phyloP scores from a whole-genome alignment of 1,140 invertebrate genomes.

The Drosophila miranda region DNA sequence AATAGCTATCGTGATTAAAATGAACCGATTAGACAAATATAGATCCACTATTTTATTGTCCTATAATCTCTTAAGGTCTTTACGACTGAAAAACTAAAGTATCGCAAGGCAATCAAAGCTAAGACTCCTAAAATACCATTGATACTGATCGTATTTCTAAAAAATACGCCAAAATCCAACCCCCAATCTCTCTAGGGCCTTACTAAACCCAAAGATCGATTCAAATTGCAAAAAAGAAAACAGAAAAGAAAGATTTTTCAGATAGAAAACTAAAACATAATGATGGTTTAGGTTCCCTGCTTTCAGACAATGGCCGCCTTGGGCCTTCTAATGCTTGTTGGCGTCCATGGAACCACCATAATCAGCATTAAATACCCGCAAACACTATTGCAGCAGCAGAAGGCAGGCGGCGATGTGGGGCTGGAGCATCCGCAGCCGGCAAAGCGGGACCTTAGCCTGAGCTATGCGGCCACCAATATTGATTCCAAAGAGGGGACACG shows the following conservation, averaged over 20 bases:
- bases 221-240: background rate
- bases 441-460: conserved; percentile 74
- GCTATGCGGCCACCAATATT: conserved; percentile 80
- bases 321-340: conserved; percentile 61
- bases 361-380: conserved; percentile 73
- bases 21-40: too few relatives aligned
- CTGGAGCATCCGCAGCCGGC: conserved; percentile 49
- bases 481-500: conserved; percentile 81
- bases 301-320: conserved; percentile 59
- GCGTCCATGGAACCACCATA: conserved; percentile 67
- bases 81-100: too few relatives aligned
- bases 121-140: too few relatives aligned
- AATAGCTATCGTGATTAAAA: too few relatives aligned
- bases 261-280: background rate
- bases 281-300: conserved; percentile 7
- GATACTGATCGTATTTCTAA: too few relatives aligned
- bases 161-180: too few relatives aligned
- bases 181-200: conserved; percentile 16
- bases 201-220: conserved; percentile 53
- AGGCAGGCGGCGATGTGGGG: conserved; percentile 9
- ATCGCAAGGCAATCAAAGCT: too few relatives aligned
- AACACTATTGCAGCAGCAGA: conserved; percentile 16
- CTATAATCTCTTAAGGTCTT: too few relatives aligned
- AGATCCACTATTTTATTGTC: too few relatives aligned
- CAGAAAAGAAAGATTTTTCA: background rate